Conservation (phyloP, 2,888 invertebrate species). For the Tachina fera region DNA sequence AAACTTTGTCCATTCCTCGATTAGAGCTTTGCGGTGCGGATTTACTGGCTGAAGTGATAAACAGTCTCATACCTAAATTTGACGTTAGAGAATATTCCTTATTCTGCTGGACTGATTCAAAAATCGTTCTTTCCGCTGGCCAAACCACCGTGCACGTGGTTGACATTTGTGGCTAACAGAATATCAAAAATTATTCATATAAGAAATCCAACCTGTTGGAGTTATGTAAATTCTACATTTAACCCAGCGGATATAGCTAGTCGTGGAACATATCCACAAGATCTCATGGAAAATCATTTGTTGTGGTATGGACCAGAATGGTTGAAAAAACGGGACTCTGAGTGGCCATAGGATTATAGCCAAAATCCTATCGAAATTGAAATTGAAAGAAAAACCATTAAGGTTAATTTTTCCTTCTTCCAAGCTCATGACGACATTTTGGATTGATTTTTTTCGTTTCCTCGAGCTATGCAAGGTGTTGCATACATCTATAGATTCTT, state of each 20-base stretch:
- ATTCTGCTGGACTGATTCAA: too few relatives aligned
- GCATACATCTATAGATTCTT: slow-evolving; percentile 54
- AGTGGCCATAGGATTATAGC: too few relatives aligned
- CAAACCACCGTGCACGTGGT: too few relatives aligned
- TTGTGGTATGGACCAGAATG: too few relatives aligned
- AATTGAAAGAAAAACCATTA: too few relatives aligned
- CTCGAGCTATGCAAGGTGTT: slow-evolving; percentile 44
- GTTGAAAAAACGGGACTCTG: too few relatives aligned
- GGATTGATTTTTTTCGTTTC: slow-evolving; percentile 41
- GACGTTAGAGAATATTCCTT: slow-evolving; percentile 23
- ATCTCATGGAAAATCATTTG: too few relatives aligned
- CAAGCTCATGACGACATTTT: neutral
- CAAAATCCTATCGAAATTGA: too few relatives aligned
- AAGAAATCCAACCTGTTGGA: slow-evolving; percentile 20
- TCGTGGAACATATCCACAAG: too few relatives aligned
- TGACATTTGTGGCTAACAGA: too few relatives aligned
- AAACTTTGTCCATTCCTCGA: neutral
- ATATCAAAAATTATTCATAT: neutral
- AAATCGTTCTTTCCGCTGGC: too few relatives aligned
- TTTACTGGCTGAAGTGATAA: slow-evolving; percentile 25
- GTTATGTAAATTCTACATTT: slow-evolving; percentile 50
- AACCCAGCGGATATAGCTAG: slow-evolving; percentile 66
- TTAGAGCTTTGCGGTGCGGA: neutral
- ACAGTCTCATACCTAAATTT: slow-evolving; percentile 54
- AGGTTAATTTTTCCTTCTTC: slow-evolving; percentile 13